phyloP scores from a whole-genome alignment of 2,888 invertebrate genomes.

The Ecliptopera silaceata region DNA sequence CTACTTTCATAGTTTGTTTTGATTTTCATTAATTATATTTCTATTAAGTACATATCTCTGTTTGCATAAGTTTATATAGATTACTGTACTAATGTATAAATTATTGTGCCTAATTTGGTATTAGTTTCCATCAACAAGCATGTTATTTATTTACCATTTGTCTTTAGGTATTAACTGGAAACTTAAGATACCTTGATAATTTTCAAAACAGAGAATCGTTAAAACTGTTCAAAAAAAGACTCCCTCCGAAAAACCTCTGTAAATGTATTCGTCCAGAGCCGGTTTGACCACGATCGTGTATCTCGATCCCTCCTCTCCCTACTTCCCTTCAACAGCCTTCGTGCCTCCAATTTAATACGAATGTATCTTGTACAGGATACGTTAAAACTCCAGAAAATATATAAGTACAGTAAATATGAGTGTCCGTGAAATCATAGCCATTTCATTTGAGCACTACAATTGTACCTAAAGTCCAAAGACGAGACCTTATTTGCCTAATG shows the following conservation, averaged over 20 bases:
- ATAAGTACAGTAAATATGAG: too few relatives aligned
- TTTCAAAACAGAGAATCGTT: slow-evolving; percentile 20
- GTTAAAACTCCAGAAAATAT: slow-evolving; percentile 23
- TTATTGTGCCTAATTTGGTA: background rate
- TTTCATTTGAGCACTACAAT: too few relatives aligned
- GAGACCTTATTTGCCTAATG: too few relatives aligned
- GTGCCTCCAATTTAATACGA: slow-evolving; percentile 64
- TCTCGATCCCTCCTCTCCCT: slow-evolving; percentile 68
- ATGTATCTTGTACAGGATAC: slow-evolving; percentile 48
- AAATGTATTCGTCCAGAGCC: slow-evolving; percentile 56
- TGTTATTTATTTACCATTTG: background rate
- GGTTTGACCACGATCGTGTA: slow-evolving; percentile 58
- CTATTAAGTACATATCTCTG: slow-evolving; percentile 12
- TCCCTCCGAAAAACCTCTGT: slow-evolving; percentile 42
- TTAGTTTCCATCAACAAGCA: background rate
- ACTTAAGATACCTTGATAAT: background rate
- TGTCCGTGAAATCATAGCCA: too few relatives aligned
- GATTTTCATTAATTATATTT: slow-evolving; percentile 38
- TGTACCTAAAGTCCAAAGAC: too few relatives aligned
- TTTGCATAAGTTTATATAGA: background rate
- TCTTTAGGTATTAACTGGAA: background rate
- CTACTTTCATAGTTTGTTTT: slow-evolving; percentile 36
- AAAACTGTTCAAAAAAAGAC: slow-evolving; percentile 23
- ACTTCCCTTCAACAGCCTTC: slow-evolving; percentile 49
- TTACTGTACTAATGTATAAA: background rate